Conservation (phyloP, 2,797 vertebrate species). For the Macrochelys suwanniensis region DNA sequence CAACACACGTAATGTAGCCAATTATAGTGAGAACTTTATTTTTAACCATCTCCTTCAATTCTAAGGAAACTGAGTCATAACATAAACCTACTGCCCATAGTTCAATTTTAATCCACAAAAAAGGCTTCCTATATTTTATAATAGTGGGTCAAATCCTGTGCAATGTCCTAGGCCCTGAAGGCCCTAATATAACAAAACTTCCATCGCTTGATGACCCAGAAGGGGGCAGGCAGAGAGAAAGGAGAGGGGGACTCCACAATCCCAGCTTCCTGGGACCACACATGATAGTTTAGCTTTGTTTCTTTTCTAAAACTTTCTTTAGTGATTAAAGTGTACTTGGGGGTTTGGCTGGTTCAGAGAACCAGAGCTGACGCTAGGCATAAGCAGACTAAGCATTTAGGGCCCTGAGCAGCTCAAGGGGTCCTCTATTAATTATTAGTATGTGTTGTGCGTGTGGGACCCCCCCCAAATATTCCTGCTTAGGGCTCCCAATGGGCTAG, state of each 20-base stretch:
- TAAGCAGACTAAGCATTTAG: too few relatives aligned
- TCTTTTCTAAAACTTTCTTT: background rate
- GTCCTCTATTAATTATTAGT: too few relatives aligned
- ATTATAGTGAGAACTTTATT: background rate
- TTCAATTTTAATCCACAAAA: constrained; percentile 45
- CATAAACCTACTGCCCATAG: background rate
- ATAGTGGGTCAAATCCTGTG: constrained; percentile 42
- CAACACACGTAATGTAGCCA: background rate
- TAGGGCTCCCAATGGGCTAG: too few relatives aligned
- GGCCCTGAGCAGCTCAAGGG: too few relatives aligned
- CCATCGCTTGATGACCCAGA: too few relatives aligned
- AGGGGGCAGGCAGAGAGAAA: too few relatives aligned
- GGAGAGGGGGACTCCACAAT: too few relatives aligned
- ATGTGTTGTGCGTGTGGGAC: too few relatives aligned
- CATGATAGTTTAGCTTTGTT: background rate
- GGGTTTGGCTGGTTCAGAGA: background rate
- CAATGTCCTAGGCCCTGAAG: background rate
- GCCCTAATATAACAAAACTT: too few relatives aligned
- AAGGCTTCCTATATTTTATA: constrained; percentile 34
- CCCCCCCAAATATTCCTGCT: too few relatives aligned
- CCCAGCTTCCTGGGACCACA: background rate
- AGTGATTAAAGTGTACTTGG: background rate
- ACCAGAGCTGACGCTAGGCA: too few relatives aligned
- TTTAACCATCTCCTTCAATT: background rate
- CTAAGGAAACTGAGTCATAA: background rate